Percentiles rank a stretch among this genome's conserved stretches.
phyloP scores from a whole-genome alignment of 1,140 invertebrate species.

The Belonocnema kinseyi region DNA sequence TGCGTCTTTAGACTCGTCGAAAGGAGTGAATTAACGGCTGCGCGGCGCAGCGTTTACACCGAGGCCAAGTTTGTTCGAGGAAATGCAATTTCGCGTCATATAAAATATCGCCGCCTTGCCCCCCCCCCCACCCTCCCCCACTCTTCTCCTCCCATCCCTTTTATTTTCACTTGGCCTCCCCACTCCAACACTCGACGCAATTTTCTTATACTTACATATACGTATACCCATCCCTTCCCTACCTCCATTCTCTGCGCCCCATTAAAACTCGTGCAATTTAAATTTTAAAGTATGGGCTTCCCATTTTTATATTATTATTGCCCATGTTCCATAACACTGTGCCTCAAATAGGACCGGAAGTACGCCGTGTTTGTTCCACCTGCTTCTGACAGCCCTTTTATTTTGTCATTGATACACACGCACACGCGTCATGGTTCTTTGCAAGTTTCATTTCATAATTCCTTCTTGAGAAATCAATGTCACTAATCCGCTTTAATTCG shows the following conservation, averaged over 20 bases:
- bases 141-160: constrained; percentile 2
- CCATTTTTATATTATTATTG: constrained; percentile 37
- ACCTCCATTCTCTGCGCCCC: constrained; percentile 19
- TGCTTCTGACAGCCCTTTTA: too few species aligned
- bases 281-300: constrained; percentile 43
- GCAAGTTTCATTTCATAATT: too few species aligned
- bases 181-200: neutral
- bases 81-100: constrained; percentile 67
- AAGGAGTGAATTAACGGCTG: constrained; percentile 54
- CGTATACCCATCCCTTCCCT: neutral
- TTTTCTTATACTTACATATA: neutral
- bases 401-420: too few species aligned
- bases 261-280: constrained; percentile 24
- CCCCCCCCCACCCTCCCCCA: neutral
- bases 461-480: too few species aligned
- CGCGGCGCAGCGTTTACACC: constrained; percentile 54
- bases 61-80: constrained; percentile 65
- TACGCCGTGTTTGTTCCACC: too few species aligned
- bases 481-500: too few species aligned
- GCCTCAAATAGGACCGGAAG: neutral
- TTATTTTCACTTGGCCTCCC: constrained; percentile 12
- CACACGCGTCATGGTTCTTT: too few species aligned
- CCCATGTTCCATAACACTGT: neutral
- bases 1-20: too few species aligned
- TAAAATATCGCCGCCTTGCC: constrained; percentile 60